These are phyloP conservation scores for Aphrophora alni DNA, from an alignment of 2,888 invertebrate species.

Conservation along the genomic window DNA sequence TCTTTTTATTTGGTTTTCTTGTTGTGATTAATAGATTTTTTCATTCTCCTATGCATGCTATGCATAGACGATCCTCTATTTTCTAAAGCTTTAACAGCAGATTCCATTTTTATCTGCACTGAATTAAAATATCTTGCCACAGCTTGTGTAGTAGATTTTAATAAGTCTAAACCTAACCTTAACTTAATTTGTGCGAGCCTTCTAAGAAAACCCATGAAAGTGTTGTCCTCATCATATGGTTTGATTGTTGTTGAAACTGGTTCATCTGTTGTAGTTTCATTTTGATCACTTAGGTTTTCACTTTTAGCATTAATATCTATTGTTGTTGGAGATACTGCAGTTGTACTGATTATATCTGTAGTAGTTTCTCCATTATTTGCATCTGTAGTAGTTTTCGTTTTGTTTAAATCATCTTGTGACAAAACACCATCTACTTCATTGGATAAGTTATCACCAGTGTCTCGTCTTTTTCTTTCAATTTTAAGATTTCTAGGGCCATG, in stretches of 20 bases:
- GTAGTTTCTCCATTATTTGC: slow-evolving; percentile 17
- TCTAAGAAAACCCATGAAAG: slow-evolving; percentile 63
- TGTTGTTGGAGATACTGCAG: slow-evolving; percentile 3
- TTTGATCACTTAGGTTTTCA: slow-evolving; percentile 22
- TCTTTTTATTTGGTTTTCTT: slow-evolving; percentile 16
- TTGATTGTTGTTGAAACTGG: slow-evolving; percentile 7
- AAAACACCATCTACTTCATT: slow-evolving; percentile 48
- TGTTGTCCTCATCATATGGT: slow-evolving; percentile 20
- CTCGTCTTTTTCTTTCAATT: slow-evolving; percentile 41
- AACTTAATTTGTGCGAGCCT: slow-evolving; percentile 73
- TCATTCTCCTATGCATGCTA: slow-evolving; percentile 21
- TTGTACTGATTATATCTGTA: background rate
- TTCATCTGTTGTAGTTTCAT: slow-evolving; percentile 34
- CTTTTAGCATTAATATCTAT: slow-evolving; percentile 23
- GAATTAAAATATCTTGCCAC: slow-evolving; percentile 69
- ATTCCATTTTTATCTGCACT: slow-evolving; percentile 60
- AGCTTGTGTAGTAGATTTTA: slow-evolving; percentile 71
- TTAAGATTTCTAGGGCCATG: slow-evolving; percentile 58
- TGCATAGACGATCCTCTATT: slow-evolving; percentile 33
- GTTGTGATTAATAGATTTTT: background rate
- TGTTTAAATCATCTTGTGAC: slow-evolving; percentile 46
- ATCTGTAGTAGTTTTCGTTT: slow-evolving; percentile 25
- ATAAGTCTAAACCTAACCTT: slow-evolving; percentile 68
- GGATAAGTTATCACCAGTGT: slow-evolving; percentile 35
- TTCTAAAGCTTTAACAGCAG: slow-evolving; percentile 48